Percentiles rank a stretch among this genome's conserved stretches.
Conservation (phyloP, 2,888 invertebrate species). For the Crepidodera aurea region DNA sequence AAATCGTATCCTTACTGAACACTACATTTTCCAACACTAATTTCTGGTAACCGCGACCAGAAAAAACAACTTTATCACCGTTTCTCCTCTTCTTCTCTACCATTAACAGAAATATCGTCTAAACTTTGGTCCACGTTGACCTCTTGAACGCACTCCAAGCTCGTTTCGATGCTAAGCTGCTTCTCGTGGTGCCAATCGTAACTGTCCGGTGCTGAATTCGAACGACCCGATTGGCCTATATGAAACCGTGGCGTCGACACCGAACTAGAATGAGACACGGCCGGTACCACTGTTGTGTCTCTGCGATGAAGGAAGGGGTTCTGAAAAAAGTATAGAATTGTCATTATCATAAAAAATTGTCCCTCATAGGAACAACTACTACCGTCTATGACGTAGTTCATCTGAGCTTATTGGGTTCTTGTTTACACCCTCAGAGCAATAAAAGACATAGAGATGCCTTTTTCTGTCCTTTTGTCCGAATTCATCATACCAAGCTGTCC, state of each 20-base stretch:
- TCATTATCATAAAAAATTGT: too few species aligned
- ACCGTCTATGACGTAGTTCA: too few species aligned
- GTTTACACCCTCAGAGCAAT: too few species aligned
- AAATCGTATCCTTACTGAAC: background rate
- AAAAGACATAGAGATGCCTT: too few species aligned
- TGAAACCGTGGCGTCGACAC: slow-evolving; percentile 52
- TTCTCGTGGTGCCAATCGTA: slow-evolving; percentile 60
- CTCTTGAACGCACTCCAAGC: slow-evolving; percentile 56
- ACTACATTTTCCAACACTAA: background rate
- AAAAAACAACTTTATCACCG: slow-evolving; percentile 31
- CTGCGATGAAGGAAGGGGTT: slow-evolving; percentile 66
- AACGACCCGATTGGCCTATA: slow-evolving; percentile 67
- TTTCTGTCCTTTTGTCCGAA: too few species aligned
- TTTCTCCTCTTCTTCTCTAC: slow-evolving; percentile 13
- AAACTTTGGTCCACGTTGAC: slow-evolving; percentile 41
- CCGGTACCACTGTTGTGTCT: slow-evolving; percentile 51
- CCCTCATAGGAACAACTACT: too few species aligned
- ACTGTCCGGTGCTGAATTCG: slow-evolving; percentile 80
- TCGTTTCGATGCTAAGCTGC: slow-evolving; percentile 51
- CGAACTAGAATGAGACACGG: slow-evolving; percentile 46
- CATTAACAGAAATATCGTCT: slow-evolving; percentile 23
- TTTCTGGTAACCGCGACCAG: background rate
- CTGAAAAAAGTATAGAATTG: too few species aligned
- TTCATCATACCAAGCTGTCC: too few species aligned
- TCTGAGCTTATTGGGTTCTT: too few species aligned